Evolutionary conservation across 2,888 invertebrate genomes (phyloP).

Genomic region (Lasioglossum marginatum): DNA sequence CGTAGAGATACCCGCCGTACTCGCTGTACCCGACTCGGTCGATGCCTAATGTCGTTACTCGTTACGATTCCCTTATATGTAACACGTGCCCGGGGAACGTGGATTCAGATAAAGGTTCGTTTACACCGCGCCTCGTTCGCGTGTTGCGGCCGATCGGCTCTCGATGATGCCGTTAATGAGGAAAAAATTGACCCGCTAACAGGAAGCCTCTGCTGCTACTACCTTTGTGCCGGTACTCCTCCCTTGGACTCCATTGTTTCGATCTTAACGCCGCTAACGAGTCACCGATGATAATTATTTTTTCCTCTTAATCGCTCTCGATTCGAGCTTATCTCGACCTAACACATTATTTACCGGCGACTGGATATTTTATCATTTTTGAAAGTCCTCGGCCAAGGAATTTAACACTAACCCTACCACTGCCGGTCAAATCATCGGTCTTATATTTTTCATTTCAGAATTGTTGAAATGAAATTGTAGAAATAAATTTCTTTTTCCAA

Average conservation of each 20-base stretch:
- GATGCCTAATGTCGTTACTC: constrained; percentile 75
- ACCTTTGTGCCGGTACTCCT: not conserved
- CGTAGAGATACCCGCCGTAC: constrained; percentile 41
- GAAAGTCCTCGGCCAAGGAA: not conserved
- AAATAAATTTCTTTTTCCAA: no score
- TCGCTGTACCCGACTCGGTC: constrained; percentile 26
- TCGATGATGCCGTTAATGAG: constrained; percentile 32
- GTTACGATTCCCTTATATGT: constrained; percentile 78
- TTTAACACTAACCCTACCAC: not conserved
- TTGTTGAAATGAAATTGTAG: no score
- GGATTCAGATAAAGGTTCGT: constrained; percentile 71
- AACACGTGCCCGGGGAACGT: constrained; percentile 51
- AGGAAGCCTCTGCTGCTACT: not conserved
- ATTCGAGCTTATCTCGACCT: not conserved
- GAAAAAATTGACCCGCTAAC: constrained; percentile 24
- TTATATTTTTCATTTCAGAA: no score
- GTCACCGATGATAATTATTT: not conserved
- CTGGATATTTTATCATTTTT: not conserved
- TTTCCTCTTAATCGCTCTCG: not conserved
- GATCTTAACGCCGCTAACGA: not conserved
- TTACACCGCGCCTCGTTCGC: constrained; percentile 57
- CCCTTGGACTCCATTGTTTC: not conserved
- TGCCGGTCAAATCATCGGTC: no score
- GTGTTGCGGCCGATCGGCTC: constrained; percentile 13
- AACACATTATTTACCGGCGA: not conserved